Evolutionary conservation across 2,797 vertebrate species (phyloP).

Genomic region (Steatocranus sp.): DNA sequence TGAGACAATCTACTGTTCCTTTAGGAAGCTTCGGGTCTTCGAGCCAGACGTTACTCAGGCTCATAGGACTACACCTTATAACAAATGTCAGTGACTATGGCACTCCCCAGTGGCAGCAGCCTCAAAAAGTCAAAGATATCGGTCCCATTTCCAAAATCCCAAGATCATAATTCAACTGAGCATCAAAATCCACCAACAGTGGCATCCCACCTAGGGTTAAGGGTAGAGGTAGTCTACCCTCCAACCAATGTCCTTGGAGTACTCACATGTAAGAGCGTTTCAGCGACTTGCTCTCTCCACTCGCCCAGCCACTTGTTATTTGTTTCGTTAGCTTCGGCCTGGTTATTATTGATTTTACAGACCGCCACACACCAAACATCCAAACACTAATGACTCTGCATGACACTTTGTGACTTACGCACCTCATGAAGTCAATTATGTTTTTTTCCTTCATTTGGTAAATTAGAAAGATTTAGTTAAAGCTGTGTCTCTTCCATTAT

Average conservation of each 20-base stretch:
- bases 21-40: background rate
- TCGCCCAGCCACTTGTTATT: background rate
- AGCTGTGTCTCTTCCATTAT: background rate
- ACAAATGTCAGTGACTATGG: background rate
- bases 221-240: background rate
- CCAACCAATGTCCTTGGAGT: background rate
- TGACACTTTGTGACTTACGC: background rate
- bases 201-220: background rate
- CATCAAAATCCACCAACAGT: background rate
- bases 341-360: background rate
- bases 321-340: background rate
- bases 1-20: background rate
- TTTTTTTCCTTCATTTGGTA: background rate
- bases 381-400: background rate
- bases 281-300: background rate
- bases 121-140: background rate
- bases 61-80: background rate
- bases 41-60: background rate
- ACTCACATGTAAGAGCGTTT: background rate
- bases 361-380: background rate
- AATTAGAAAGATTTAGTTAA: background rate
- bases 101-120: background rate
- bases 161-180: background rate
- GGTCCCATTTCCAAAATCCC: background rate
- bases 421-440: background rate